A percentile compares a stretch with the other conserved stretches of the same genome.
phyloP scores from a whole-genome alignment of 2,888 invertebrate genomes.

The Zele albiditarsus region DNA sequence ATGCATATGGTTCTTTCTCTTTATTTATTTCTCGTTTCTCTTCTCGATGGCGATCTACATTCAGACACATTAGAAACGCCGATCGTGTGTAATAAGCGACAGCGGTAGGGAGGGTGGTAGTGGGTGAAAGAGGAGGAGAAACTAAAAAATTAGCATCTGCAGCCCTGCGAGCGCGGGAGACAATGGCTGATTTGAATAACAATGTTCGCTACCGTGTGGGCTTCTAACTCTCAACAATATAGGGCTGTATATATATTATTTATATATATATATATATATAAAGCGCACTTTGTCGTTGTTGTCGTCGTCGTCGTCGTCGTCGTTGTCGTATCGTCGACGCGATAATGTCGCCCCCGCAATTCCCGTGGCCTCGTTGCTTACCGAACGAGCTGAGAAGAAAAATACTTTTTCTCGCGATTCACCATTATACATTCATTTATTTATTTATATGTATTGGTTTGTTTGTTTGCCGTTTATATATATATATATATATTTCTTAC shows the following conservation, averaged over 20 bases:
- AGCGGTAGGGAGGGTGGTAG: background rate
- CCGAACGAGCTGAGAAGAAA: slow-evolving; percentile 39
- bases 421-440: background rate
- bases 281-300: slow-evolving; percentile 17
- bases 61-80: slow-evolving; percentile 68
- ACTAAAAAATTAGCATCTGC: slow-evolving; percentile 70
- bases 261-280: slow-evolving; percentile 18
- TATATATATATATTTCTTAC: background rate
- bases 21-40: background rate
- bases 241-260: slow-evolving; percentile 28
- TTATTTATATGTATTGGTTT: slow-evolving; percentile 1
- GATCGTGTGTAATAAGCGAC: slow-evolving; percentile 66
- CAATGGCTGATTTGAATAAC: slow-evolving; percentile 72
- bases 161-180: slow-evolving; percentile 59
- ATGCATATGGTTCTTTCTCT: slow-evolving; percentile 6
- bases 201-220: slow-evolving; percentile 72
- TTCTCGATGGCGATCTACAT: slow-evolving; percentile 57
- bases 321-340: slow-evolving; percentile 33
- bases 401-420: slow-evolving; percentile 33
- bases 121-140: slow-evolving; percentile 44
- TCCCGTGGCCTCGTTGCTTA: slow-evolving; percentile 54
- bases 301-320: background rate
- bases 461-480: background rate
- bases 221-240: slow-evolving; percentile 63
- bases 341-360: slow-evolving; percentile 55